A percentile compares a stretch with the other conserved stretches of the same genome.
These are phyloP conservation scores for Yponomeuta cagnagella DNA, from an alignment of 2,888 invertebrate genomes.

Conservation along the genomic window DNA sequence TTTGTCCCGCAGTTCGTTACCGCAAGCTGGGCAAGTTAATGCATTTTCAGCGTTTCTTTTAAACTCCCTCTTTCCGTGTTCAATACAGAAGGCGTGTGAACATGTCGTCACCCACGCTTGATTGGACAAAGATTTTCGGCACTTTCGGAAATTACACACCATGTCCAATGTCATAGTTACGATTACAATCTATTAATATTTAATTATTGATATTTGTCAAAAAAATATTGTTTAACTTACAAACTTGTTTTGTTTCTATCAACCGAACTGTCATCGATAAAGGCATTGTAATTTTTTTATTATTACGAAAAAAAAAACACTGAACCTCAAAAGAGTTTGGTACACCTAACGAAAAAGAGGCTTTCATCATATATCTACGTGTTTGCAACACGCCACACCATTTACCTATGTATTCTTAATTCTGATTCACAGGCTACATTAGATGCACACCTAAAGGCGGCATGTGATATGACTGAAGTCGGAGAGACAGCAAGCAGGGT, in stretches of 20 bases:
- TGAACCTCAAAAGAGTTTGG: too few species aligned
- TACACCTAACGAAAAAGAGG: too few species aligned
- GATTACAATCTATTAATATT: background rate
- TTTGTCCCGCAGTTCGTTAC: slow-evolving; percentile 64
- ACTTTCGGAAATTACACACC: slow-evolving; percentile 71
- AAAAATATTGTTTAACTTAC: background rate
- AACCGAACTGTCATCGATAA: background rate
- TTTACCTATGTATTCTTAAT: too few species aligned
- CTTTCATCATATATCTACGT: too few species aligned
- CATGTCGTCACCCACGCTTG: slow-evolving; percentile 74
- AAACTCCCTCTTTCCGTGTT: slow-evolving; percentile 70
- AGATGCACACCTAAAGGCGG: slow-evolving; percentile 85
- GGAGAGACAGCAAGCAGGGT: slow-evolving; percentile 91
- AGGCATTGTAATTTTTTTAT: too few species aligned
- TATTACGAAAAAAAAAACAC: too few species aligned
- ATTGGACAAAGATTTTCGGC: slow-evolving; percentile 59
- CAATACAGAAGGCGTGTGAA: slow-evolving; percentile 73
- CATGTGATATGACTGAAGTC: slow-evolving; percentile 90
- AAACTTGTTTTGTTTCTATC: background rate
- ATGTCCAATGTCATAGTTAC: slow-evolving; percentile 55
- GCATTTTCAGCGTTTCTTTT: slow-evolving; percentile 60
- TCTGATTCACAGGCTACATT: slow-evolving; percentile 77
- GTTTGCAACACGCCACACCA: too few species aligned
- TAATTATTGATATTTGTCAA: background rate
- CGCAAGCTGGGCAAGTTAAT: slow-evolving; percentile 68